Evolutionary conservation across 2,888 invertebrate genomes (phyloP).

Genomic region (Philonicus albiceps): DNA sequence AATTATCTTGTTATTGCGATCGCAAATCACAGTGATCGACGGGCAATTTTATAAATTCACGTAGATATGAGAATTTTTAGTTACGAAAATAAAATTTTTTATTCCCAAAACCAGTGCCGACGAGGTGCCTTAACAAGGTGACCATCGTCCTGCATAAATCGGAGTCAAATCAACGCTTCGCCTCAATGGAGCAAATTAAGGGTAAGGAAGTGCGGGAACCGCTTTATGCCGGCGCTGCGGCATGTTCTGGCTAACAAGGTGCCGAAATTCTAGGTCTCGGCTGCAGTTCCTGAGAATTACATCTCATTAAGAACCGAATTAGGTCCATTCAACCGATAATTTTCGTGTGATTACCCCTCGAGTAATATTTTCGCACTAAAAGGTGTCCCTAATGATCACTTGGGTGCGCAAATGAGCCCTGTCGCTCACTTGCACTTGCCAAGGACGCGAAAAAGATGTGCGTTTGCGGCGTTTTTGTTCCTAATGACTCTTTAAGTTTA

Average conservation of each 20-base stretch:
- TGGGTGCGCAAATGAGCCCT: slow-evolving; percentile 1
- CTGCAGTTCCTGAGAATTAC: slow-evolving; percentile 37
- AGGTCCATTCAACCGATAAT: slow-evolving; percentile 42
- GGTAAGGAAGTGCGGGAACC: background rate
- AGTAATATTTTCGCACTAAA: slow-evolving; percentile 41
- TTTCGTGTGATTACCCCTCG: slow-evolving; percentile 37
- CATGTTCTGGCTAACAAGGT: slow-evolving; percentile 35
- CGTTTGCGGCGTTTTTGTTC: background rate
- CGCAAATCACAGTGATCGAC: slow-evolving; percentile 33
- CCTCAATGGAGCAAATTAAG: background rate
- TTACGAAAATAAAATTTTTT: background rate
- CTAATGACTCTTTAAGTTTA: slow-evolving; percentile 25
- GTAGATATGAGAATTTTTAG: background rate
- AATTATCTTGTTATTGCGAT: slow-evolving; percentile 27
- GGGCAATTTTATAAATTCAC: slow-evolving; percentile 3
- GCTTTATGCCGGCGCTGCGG: background rate
- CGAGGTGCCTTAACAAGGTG: slow-evolving; percentile 21
- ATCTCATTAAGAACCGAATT: slow-evolving; percentile 41
- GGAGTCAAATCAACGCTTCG: background rate
- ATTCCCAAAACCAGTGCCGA: background rate
- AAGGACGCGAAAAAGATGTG: background rate
- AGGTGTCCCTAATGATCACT: slow-evolving; percentile 43
- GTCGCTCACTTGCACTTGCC: background rate
- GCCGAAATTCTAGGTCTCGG: slow-evolving; percentile 42
- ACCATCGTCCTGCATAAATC: background rate